Evolutionary conservation across 2,888 invertebrate species (phyloP).

Genomic region (Drosophila meridiana): DNA sequence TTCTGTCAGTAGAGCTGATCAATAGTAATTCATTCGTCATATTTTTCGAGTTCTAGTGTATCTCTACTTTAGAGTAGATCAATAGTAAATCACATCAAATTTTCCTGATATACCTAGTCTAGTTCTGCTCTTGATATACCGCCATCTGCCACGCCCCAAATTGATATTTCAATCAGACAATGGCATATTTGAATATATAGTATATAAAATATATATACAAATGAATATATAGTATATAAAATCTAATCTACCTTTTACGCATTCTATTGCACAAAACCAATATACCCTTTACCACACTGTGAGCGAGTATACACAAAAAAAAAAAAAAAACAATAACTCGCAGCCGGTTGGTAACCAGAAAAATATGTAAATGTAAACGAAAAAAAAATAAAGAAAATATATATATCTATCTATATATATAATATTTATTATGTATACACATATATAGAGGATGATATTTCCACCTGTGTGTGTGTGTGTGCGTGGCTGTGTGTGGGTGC

Average conservation of each 20-base stretch:
- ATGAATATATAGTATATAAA: too few species aligned
- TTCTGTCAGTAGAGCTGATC: background rate
- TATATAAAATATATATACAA: too few species aligned
- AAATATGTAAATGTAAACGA: slow-evolving; percentile 71
- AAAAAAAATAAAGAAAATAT: slow-evolving; percentile 7
- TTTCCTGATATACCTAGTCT: background rate
- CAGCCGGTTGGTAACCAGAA: slow-evolving; percentile 68
- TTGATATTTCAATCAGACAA: too few species aligned
- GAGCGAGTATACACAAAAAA: slow-evolving; percentile 17
- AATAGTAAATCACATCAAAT: too few species aligned
- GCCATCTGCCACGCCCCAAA: background rate
- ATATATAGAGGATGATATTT: slow-evolving; percentile 20
- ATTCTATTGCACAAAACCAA: background rate
- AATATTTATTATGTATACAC: slow-evolving; percentile 21
- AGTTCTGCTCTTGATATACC: background rate
- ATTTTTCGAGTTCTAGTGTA: background rate
- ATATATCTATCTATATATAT: slow-evolving; percentile 12
- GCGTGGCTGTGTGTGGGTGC: slow-evolving; percentile 26
- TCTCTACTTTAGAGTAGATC: too few species aligned
- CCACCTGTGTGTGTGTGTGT: slow-evolving; percentile 22
- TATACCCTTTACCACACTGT: background rate
- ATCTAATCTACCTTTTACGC: background rate
- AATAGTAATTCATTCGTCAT: background rate
- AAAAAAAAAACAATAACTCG: slow-evolving; percentile 38
- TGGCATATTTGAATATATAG: too few species aligned